phyloP scores from a whole-genome alignment of 2,113 vertebrate species.

The Gasterosteus aculeatus region DNA sequence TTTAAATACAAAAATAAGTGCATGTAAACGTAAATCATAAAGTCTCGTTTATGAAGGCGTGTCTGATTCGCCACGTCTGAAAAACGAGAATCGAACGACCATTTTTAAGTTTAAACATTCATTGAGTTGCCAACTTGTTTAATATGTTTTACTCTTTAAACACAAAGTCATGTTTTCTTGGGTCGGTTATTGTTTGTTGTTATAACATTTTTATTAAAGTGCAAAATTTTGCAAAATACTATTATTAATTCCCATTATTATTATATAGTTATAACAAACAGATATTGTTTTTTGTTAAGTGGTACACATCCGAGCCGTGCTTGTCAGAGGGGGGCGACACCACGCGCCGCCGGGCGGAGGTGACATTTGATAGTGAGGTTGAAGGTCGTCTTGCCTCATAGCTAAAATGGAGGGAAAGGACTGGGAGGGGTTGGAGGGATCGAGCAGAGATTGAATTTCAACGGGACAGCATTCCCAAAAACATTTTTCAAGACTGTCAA shows the following conservation, averaged over 20 bases:
- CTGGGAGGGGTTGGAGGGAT: slow-evolving; percentile 61
- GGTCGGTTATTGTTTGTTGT: not conserved
- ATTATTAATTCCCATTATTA: no score
- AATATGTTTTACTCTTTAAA: not conserved
- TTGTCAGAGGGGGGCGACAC: slow-evolving; percentile 46
- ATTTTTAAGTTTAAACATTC: not conserved
- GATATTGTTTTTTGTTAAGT: not conserved
- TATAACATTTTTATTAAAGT: no score
- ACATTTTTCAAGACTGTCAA: slow-evolving; percentile 65
- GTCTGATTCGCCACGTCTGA: no score
- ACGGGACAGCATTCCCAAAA: slow-evolving; percentile 82
- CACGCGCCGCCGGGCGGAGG: slow-evolving; percentile 40
- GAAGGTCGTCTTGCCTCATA: slow-evolving; percentile 70
- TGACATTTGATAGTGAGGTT: slow-evolving; percentile 73
- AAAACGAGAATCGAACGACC: not conserved
- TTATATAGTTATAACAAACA: not conserved
- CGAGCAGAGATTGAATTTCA: slow-evolving; percentile 80
- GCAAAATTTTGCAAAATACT: not conserved
- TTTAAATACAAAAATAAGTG: not conserved
- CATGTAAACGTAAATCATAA: not conserved
- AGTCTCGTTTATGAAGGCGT: not conserved
- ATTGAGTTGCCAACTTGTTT: not conserved
- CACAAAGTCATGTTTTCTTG: not conserved
- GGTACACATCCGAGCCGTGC: slow-evolving; percentile 13
- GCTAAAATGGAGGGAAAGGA: slow-evolving; percentile 64